Percentiles rank a stretch among this genome's conserved stretches.
Conservation (phyloP, 2,797 vertebrate species). For the Aphelocoma californica region DNA sequence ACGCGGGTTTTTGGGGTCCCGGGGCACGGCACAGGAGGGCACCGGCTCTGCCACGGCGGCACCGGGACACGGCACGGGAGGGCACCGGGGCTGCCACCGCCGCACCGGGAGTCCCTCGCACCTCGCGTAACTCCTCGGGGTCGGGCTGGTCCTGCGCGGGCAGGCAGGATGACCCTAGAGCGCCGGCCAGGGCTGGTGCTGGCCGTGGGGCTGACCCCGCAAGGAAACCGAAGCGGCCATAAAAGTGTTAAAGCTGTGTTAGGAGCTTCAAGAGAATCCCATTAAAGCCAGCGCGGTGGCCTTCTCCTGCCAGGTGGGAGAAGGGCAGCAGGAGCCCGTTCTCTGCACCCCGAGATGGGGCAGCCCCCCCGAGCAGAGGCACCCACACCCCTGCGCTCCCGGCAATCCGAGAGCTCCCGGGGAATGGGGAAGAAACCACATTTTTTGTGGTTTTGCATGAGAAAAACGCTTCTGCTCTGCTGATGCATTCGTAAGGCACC, state of each 20-base stretch:
- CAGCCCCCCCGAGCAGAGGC: background rate
- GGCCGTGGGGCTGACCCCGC: background rate
- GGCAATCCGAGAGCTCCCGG: background rate
- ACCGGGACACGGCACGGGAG: background rate
- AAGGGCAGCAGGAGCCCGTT: background rate
- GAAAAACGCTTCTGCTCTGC: background rate
- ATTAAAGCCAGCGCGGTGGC: background rate
- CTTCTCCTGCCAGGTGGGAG: background rate
- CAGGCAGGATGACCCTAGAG: background rate
- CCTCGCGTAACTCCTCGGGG: background rate
- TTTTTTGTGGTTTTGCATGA: background rate
- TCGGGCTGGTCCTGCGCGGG: background rate
- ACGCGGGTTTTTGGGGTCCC: background rate
- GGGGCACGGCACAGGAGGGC: background rate
- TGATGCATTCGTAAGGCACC: background rate
- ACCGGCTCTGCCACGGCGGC: background rate
- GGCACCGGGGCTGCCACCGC: background rate
- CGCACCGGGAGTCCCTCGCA: background rate
- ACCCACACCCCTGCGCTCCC: background rate
- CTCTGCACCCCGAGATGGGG: background rate
- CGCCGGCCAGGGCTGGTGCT: background rate
- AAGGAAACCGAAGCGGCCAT: accelerated
- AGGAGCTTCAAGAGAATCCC: background rate
- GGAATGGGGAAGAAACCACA: background rate
- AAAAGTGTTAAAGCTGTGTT: accelerated